Evolutionary conservation across 2,113 vertebrate species (phyloP), one percentile per base, ranked within the genome.

Genomic region (Zosterops lateralis): DNA sequence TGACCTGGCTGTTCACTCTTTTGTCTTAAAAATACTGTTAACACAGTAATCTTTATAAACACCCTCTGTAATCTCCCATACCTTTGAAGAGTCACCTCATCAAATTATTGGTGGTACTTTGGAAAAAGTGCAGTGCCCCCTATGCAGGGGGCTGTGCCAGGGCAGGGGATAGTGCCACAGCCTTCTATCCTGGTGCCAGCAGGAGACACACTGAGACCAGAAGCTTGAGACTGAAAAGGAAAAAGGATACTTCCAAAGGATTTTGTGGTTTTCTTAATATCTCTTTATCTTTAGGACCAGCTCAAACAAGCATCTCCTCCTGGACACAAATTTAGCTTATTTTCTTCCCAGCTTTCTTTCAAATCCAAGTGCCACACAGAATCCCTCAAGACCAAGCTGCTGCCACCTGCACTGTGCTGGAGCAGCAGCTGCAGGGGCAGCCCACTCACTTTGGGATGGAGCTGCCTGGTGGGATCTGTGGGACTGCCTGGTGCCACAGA

Each of bases 361-460:
- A 38, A 38, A 38, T 47, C n/a, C 66, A 31, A 11, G 10, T 53
- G 60, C 53, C 24, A n/a, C 31, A 17, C 4, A 19, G 44, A 58
- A 67, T 28, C 13, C 38, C 73, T 15, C 17, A 17, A 26, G 54
- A 32, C 11, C 36, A 47, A 58, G 6, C 36, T 53, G 29, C 48
- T 74, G 65, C 12, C 28, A 38, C 64, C 45, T 31, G 66, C 2
- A 2, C 64, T 48, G n/a, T 31, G 68, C 81, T n/a, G 32, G 17
- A 65, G 29, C 50, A 84, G 36, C 50, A 26, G 20, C 8, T 38
- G 40, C 13, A 22, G 47, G 47, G 29, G 31, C 25, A 72, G 19
- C 28, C 32, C 8, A 1, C 5, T 4, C 4, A 40, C 19, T 17
- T 34, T 0, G 0, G 45, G 22, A 15, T 44, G 34, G 34, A 47